Conservation (phyloP, 2,797 vertebrate genomes). For the Cichlasoma orientale region DNA sequence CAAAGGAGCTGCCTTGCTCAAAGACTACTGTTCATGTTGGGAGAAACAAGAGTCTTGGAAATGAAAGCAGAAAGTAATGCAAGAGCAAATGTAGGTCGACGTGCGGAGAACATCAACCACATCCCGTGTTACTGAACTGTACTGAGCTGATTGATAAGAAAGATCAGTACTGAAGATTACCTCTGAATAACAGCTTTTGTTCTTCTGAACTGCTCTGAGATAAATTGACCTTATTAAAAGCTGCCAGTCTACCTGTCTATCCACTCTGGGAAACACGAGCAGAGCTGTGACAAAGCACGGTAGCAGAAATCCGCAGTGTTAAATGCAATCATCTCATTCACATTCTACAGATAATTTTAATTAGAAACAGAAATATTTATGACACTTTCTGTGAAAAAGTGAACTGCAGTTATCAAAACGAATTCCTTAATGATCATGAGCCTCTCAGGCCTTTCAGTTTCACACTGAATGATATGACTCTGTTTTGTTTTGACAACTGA, state of each 20-base stretch:
- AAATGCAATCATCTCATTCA: background rate
- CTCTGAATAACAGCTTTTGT: background rate
- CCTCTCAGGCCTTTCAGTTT: background rate
- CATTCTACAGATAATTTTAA: background rate
- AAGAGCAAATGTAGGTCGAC: background rate
- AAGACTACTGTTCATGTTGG: slow-evolving; percentile 7
- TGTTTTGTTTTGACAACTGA: background rate
- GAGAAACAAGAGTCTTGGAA: slow-evolving; percentile 22
- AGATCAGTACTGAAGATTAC: background rate
- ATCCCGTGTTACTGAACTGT: background rate
- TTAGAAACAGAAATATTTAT: background rate
- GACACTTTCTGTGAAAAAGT: background rate
- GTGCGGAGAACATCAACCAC: background rate
- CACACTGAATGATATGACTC: background rate
- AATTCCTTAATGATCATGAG: background rate
- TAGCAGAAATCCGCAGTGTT: background rate
- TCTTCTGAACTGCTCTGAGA: background rate
- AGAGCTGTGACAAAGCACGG: background rate
- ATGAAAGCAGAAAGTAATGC: background rate
- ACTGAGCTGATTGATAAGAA: background rate
- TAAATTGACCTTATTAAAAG: slow-evolving; percentile 1
- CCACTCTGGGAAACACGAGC: background rate
- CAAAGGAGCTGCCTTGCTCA: slow-evolving; percentile 41
- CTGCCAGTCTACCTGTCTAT: background rate
- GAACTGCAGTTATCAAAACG: background rate